A percentile compares a stretch with the other conserved stretches of the same genome.
Conservation (phyloP, 2,888 invertebrate genomes). For the Coenonympha glycerion region DNA sequence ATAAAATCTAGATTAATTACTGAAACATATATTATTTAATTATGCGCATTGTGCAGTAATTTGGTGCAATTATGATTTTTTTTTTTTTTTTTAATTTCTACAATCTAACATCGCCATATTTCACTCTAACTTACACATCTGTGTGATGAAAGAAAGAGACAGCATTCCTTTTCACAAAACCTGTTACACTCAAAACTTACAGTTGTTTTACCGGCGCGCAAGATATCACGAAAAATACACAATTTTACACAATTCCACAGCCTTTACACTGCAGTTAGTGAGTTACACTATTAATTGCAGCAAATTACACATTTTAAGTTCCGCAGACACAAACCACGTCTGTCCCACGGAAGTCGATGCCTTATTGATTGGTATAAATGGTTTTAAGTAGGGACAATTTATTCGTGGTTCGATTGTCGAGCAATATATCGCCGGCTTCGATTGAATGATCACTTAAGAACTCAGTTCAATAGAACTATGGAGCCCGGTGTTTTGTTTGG, state of each 20-base stretch:
- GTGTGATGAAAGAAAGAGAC: not conserved
- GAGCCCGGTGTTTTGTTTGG: not conserved
- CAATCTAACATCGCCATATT: not conserved
- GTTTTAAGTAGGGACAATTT: slow-evolving; percentile 21
- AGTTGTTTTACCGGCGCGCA: slow-evolving; percentile 12
- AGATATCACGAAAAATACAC: not conserved
- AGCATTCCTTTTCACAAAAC: not conserved
- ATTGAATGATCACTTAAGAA: not conserved
- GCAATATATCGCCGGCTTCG: slow-evolving; percentile 12
- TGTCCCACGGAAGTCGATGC: not conserved
- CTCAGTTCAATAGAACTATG: not conserved
- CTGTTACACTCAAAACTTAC: slow-evolving; percentile 2
- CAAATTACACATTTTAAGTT: slow-evolving; percentile 12
- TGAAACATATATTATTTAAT: too few relatives aligned
- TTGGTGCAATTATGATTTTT: too few relatives aligned
- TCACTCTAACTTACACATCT: not conserved
- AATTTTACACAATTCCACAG: not conserved
- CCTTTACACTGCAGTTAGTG: not conserved
- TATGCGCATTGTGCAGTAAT: too few relatives aligned
- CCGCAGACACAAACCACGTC: not conserved
- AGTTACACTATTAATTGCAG: not conserved
- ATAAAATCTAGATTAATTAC: too few relatives aligned
- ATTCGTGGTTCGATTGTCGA: slow-evolving; percentile 13
- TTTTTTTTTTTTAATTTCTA: too few relatives aligned
- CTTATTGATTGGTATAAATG: slow-evolving; percentile 14